These are phyloP conservation scores for Mormyrus hasselquistii DNA, from an alignment of 2,797 vertebrate genomes.

Conservation along the genomic window DNA sequence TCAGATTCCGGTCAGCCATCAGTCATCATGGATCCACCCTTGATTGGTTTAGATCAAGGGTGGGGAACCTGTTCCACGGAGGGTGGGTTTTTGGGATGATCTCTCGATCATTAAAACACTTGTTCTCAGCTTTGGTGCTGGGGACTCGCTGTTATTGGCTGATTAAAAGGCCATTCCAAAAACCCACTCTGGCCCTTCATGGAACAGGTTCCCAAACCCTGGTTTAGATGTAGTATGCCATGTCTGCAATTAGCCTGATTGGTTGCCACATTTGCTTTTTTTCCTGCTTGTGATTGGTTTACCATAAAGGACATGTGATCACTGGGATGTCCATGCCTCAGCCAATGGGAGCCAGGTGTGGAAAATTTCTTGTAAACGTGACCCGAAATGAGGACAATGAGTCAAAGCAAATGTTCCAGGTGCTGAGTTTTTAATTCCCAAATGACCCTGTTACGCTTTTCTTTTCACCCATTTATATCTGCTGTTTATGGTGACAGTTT, in stretches of 20 bases:
- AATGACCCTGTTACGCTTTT: not conserved
- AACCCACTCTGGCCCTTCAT: not conserved
- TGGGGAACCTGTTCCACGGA: not conserved
- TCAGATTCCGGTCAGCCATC: not conserved
- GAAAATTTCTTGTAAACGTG: not conserved
- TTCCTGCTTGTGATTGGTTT: not conserved
- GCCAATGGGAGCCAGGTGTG: not conserved
- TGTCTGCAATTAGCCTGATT: not conserved
- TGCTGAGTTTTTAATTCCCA: not conserved
- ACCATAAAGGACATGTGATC: not conserved
- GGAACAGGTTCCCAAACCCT: not conserved
- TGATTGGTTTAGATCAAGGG: not conserved
- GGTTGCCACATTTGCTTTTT: not conserved
- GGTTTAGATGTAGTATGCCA: not conserved
- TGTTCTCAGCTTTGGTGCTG: not conserved
- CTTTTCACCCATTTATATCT: not conserved
- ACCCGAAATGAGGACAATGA: not conserved
- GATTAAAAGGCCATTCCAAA: not conserved
- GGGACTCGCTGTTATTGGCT: not conserved
- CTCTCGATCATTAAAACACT: not conserved
- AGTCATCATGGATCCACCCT: not conserved
- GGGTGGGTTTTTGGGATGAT: not conserved
- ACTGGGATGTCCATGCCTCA: not conserved
- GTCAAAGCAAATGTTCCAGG: not conserved
- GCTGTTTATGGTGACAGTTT: not conserved